phyloP scores from a whole-genome alignment of 2,113 vertebrate species.

The Campylomormyrus numenius region DNA sequence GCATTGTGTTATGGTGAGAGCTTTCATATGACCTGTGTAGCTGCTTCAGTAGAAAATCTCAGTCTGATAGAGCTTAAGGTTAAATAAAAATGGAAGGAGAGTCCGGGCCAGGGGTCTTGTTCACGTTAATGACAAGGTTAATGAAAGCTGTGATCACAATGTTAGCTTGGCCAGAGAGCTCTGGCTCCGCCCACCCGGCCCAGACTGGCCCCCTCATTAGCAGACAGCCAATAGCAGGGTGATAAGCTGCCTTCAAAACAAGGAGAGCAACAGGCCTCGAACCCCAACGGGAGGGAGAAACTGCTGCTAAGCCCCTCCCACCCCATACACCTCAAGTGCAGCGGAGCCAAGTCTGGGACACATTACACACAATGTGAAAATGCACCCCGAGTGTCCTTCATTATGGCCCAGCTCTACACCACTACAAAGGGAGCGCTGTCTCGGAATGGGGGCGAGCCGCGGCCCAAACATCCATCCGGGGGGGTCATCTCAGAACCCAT shows the following conservation, averaged over 20 bases:
- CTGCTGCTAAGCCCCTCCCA: neutral
- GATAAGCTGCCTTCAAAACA: neutral
- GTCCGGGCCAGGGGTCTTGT: neutral
- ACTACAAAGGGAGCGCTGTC: slow-evolving; percentile 52
- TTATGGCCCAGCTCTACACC: slow-evolving; percentile 33
- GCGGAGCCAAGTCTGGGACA: slow-evolving; percentile 46
- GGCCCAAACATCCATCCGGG: slow-evolving; percentile 48
- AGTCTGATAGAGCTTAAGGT: neutral
- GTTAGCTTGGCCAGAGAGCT: neutral
- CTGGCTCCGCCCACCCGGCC: neutral
- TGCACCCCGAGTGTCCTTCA: slow-evolving; percentile 44
- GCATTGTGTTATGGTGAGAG: neutral
- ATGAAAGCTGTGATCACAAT: neutral
- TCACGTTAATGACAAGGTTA: neutral
- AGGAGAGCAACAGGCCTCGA: neutral
- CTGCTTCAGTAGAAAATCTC: neutral
- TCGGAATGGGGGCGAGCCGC: slow-evolving; percentile 54
- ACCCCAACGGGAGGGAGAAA: neutral
- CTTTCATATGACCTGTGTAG: neutral
- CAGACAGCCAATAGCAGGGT: neutral
- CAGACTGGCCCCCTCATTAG: neutral
- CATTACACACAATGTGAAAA: slow-evolving; percentile 52
- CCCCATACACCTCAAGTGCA: slow-evolving; percentile 11
- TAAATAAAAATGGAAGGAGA: neutral
- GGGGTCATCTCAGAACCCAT: neutral